These are phyloP conservation scores for Hippoglossus stenolepis DNA, from an alignment of 2,113 vertebrate species.

Conservation along the genomic window DNA sequence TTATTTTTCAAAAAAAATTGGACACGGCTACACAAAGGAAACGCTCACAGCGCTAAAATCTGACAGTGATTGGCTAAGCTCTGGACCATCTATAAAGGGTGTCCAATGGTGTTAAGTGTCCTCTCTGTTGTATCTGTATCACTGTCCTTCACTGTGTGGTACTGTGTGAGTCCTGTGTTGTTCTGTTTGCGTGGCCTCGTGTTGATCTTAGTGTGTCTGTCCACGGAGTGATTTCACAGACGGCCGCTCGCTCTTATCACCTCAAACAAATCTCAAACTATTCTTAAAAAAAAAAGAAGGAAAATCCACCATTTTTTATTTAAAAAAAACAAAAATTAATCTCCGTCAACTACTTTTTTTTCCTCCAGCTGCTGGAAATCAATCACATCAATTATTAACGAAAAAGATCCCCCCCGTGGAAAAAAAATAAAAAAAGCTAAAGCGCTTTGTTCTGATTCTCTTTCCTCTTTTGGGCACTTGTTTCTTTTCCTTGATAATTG, in stretches of 20 bases:
- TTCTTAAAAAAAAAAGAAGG: neutral
- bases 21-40: conserved; percentile 53
- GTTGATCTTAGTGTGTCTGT: conserved; percentile 51
- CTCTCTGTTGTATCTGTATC: conserved; percentile 71
- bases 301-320: conserved; percentile 51
- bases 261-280: conserved; percentile 26
- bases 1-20: conserved; percentile 18
- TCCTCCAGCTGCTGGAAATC: conserved; percentile 37
- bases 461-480: conserved; percentile 66
- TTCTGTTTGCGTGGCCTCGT: conserved; percentile 61
- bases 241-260: conserved; percentile 17
- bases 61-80: conserved; percentile 77
- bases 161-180: conserved; percentile 66
- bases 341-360: conserved; percentile 42
- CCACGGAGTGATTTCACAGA: conserved; percentile 42
- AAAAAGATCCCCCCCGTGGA: conserved; percentile 25
- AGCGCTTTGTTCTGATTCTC: conserved; percentile 64
- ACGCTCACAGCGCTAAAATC: conserved; percentile 60
- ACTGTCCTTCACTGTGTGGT: conserved; percentile 69
- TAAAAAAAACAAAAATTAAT: conserved; percentile 28
- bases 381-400: conserved; percentile 44
- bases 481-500: conserved; percentile 62
- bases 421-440: conserved; percentile 6
- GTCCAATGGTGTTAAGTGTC: conserved; percentile 82
- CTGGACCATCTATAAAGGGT: conserved; percentile 87